Evolutionary conservation across 1,140 invertebrate species (phyloP), one percentile per base, ranked within the genome.

Genomic region (Probaryconus sp.): DNA sequence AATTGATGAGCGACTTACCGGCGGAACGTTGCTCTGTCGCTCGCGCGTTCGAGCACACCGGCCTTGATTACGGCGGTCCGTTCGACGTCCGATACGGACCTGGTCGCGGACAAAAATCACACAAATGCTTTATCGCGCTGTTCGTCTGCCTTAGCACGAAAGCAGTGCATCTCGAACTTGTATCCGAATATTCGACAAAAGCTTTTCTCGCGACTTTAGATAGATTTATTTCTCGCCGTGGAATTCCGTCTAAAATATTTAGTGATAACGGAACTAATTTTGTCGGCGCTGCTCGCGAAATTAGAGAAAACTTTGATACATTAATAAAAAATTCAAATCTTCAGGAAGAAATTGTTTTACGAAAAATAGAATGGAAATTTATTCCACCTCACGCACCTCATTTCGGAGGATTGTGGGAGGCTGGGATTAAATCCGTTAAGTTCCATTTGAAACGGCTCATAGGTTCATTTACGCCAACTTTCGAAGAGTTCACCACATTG

Each of bases 141-240:
- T 80, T 82, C 26, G 70, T 77, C 1, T 80, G 79, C 10, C 69
- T 77, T 4, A 24, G 33, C 1, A 80, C 73, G 0, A 73, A 69
- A 45, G 75, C 65, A 1, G 14, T 76, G 26, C 71, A 77, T 47
- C n/a, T 77, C 0, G 24, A 50, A 26, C 43, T 64, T 33, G 77
- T 40, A 48, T 84, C n/a, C 64, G 80, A 48, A 51, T 42, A 76
- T 5, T 31, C 76, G 2, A 63, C 78, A 1, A 51, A 78, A 10
- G 51, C 55, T 5, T 80, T 83, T 40, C 18, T 82, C 2, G 51
- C 68, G 11, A 60, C 77, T 5, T 75, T 82, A n/a, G 17, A 38
- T 5, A 60, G 79, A 13, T 85, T 84, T 38, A 48, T 73, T 9
- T 3, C 51, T 13, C 26, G 77, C 9, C 7, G 79, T 18, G 74